These are phyloP conservation scores for Ceriagrion tenellum DNA, from an alignment of 2,888 invertebrate species.

Conservation along the genomic window DNA sequence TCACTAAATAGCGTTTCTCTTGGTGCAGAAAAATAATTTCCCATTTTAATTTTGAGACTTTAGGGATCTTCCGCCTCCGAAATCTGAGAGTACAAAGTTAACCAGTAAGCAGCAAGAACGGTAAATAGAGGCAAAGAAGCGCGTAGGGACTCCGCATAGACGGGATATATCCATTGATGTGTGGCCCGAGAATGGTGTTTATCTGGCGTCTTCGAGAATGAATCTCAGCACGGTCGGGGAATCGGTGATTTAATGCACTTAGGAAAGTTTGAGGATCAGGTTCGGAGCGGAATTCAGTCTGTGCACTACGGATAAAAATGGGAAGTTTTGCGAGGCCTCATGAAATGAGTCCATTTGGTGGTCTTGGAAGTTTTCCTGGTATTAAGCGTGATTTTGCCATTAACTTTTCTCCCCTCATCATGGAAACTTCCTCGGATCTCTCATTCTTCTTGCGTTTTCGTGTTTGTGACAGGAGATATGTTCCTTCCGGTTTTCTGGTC, in stretches of 20 bases:
- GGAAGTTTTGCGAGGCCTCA: background rate
- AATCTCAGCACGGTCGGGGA: background rate
- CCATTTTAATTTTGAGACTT: too few species aligned
- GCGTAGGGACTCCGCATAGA: too few species aligned
- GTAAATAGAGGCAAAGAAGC: too few species aligned
- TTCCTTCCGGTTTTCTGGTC: background rate
- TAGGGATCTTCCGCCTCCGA: too few species aligned
- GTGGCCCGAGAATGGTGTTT: background rate
- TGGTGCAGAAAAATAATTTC: too few species aligned
- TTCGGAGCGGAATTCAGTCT: background rate
- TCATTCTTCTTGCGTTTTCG: background rate
- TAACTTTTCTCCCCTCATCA: background rate
- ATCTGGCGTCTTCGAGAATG: background rate
- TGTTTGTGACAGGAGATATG: background rate
- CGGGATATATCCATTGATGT: background rate
- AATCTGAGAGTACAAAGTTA: too few species aligned
- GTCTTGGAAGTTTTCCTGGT: background rate
- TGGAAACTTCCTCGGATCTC: background rate
- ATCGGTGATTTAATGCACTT: background rate
- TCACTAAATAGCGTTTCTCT: too few species aligned
- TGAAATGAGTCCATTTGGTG: background rate
- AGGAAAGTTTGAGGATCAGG: background rate
- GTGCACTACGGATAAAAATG: background rate
- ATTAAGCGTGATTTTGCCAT: background rate
- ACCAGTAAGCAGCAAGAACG: too few species aligned